Evolutionary conservation across 2,888 invertebrate species (phyloP).

Genomic region (Penaeus monodon): DNA sequence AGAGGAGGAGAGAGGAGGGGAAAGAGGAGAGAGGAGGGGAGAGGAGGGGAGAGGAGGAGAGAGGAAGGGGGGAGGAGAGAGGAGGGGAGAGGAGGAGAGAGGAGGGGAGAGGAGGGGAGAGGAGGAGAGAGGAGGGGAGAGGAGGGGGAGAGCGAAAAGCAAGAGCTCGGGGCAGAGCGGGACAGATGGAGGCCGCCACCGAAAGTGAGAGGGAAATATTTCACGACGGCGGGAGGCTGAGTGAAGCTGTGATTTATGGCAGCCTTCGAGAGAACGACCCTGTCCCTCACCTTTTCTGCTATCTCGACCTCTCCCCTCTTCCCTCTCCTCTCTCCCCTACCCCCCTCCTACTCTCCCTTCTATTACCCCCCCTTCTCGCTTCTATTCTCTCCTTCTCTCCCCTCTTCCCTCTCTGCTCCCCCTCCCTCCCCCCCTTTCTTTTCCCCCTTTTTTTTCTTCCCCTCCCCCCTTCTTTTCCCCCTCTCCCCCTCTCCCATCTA

Average conservation of each 20-base stretch:
- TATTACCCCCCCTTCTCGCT: background rate
- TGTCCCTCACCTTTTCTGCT: constrained; percentile 10
- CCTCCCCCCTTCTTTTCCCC: too few relatives aligned
- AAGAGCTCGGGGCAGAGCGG: constrained; percentile 12
- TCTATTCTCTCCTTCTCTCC: background rate
- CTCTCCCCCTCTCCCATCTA: background rate
- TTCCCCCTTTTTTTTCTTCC: background rate
- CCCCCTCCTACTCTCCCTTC: constrained; percentile 1
- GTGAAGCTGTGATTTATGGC: constrained; percentile 36
- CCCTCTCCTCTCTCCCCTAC: constrained; percentile 5
- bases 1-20: background rate
- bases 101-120: background rate
- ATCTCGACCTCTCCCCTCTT: background rate
- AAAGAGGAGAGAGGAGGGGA: background rate
- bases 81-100: background rate
- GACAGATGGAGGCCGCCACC: constrained; percentile 45
- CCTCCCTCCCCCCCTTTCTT: background rate
- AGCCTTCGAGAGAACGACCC: background rate
- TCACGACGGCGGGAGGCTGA: constrained; percentile 26
- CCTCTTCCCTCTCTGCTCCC: background rate
- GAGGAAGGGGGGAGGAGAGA: background rate
- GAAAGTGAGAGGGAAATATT: constrained; percentile 43
- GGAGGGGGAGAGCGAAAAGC: background rate
- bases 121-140: constrained; percentile 2
- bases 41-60: background rate